Conservation (phyloP, 2,797 vertebrate genomes). For the Periparus ater region DNA sequence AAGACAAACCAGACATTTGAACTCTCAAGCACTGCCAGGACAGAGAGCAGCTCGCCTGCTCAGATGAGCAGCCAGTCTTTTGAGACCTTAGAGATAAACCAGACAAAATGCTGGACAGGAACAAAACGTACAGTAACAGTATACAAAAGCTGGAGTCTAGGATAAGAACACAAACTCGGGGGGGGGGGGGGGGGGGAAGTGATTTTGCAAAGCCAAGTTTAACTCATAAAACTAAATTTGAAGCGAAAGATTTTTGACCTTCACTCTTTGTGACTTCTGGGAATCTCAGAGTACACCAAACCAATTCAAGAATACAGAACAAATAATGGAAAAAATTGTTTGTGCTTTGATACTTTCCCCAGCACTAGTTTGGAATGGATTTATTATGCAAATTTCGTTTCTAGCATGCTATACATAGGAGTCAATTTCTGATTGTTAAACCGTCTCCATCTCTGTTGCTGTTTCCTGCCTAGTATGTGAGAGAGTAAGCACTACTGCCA, state of each 20-base stretch:
- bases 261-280: neutral
- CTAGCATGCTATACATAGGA: neutral
- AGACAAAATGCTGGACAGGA: slow-evolving; percentile 2
- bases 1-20: neutral
- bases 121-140: neutral
- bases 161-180: neutral
- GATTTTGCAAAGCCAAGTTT: neutral
- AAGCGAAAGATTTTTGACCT: neutral
- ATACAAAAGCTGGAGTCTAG: neutral
- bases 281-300: neutral
- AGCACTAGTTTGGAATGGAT: neutral
- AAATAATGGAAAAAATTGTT: neutral
- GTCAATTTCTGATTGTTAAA: neutral
- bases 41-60: neutral
- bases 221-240: neutral
- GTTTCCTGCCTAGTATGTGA: neutral
- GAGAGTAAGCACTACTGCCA: neutral
- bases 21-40: neutral
- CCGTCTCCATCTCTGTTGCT: neutral
- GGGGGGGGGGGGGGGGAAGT: rapidly evolving
- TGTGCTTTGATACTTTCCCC: neutral
- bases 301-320: neutral
- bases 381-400: neutral
- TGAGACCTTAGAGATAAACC: neutral
- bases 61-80: neutral